A percentile compares a stretch with the other conserved stretches of the same genome.
These are phyloP conservation scores for Variabilichromis moorii DNA, from an alignment of 2,113 vertebrate species.

Conservation along the genomic window DNA sequence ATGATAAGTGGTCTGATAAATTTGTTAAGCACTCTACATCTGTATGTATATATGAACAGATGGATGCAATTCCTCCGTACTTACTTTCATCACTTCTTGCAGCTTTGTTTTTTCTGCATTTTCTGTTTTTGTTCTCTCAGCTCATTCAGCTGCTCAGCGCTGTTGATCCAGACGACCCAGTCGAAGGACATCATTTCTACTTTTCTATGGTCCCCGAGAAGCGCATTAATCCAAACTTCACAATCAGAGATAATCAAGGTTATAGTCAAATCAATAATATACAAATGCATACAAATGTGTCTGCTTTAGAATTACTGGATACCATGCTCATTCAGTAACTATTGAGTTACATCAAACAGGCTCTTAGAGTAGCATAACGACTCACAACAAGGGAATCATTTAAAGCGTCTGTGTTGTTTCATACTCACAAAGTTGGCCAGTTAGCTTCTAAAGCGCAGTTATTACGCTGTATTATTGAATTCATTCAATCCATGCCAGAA, in stretches of 20 bases:
- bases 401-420: background rate
- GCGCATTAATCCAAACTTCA: conserved; percentile 79
- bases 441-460: background rate
- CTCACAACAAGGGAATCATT: background rate
- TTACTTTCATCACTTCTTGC: background rate
- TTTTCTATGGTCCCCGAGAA: conserved; percentile 77
- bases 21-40: background rate
- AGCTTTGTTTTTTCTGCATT: background rate
- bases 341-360: background rate
- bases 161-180: conserved; percentile 80
- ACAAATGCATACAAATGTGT: background rate
- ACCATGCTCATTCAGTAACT: background rate
- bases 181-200: conserved; percentile 76
- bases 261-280: background rate
- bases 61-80: background rate
- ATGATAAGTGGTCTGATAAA: background rate
- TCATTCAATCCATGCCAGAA: background rate
- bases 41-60: background rate
- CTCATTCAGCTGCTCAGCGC: conserved; percentile 83
- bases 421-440: background rate
- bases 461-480: rapidly evolving
- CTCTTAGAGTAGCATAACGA: background rate
- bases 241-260: conserved; percentile 87
- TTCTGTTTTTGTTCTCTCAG: conserved; percentile 62
- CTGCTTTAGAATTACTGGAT: background rate